phyloP scores from a whole-genome alignment of 1,140 invertebrate species.

The Drosophila neocordata region DNA sequence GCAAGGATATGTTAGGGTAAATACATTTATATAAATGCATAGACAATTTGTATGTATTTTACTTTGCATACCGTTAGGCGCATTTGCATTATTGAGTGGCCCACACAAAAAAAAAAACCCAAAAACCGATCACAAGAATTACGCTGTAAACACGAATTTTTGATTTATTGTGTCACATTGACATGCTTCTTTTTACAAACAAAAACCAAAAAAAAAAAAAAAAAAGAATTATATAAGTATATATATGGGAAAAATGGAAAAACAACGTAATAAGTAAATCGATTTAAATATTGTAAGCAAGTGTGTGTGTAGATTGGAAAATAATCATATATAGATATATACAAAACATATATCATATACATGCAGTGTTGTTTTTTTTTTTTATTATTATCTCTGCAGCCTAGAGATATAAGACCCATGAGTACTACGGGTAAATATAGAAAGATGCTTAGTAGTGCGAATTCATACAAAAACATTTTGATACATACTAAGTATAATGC shows the following conservation, averaged over 20 bases:
- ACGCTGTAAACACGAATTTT: conserved; percentile 56
- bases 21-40: conserved; percentile 3
- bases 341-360: conserved; percentile 1
- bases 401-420: conserved; percentile 36
- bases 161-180: conserved; percentile 69
- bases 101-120: conserved; percentile 11
- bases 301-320: background rate
- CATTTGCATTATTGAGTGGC: conserved; percentile 12
- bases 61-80: conserved; percentile 34
- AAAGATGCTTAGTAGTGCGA: background rate
- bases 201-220: conserved; percentile 5
- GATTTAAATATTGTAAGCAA: conserved; percentile 5
- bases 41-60: conserved; percentile 41
- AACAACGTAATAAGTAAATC: conserved; percentile 13
- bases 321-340: conserved; percentile 5
- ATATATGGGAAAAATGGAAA: background rate
- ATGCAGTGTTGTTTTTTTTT: conserved; percentile 9
- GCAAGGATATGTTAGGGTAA: background rate
- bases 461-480: conserved; percentile 2
- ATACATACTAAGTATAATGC: background rate
- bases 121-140: conserved; percentile 30
- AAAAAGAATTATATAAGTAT: conserved; percentile 9
- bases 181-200: conserved; percentile 58
- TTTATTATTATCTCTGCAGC: conserved; percentile 36
- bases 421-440: conserved; percentile 2